Evolutionary conservation across 2,888 invertebrate genomes (phyloP).

Genomic region (Zootermopsis nevadensis): DNA sequence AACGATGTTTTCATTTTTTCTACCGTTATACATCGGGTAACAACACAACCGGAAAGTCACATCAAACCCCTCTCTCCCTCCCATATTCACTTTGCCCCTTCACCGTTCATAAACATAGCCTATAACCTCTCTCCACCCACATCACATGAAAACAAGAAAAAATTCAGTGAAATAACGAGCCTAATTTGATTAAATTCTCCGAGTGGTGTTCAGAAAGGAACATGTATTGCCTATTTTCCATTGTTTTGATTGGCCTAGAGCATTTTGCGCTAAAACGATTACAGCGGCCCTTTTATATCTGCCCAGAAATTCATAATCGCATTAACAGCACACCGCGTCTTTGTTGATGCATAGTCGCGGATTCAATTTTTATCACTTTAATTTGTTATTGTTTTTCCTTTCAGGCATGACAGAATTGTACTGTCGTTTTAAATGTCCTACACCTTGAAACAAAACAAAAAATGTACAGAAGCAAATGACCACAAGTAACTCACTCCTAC

Average conservation of each 20-base stretch:
- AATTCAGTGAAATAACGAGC: constrained; percentile 6
- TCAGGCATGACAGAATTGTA: neutral
- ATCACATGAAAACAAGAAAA: constrained; percentile 2
- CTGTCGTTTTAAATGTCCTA: neutral
- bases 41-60: neutral
- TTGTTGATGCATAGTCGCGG: neutral
- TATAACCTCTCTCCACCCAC: neutral
- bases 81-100: neutral
- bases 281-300: neutral
- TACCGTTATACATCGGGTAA: neutral
- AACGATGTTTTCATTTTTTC: constrained; percentile 10
- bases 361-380: constrained; percentile 2
- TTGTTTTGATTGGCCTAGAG: constrained; percentile 15
- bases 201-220: neutral
- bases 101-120: neutral
- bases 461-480: neutral
- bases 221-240: constrained; percentile 4
- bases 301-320: neutral
- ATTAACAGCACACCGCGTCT: neutral
- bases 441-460: neutral
- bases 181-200: constrained; percentile 6
- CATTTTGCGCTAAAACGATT: constrained; percentile 19
- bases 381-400: constrained; percentile 6
- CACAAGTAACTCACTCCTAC: neutral
- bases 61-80: neutral